Base-by-base conservation (phyloP, 2,888 invertebrate genomes). In the Schizaphis graminum region DNA sequence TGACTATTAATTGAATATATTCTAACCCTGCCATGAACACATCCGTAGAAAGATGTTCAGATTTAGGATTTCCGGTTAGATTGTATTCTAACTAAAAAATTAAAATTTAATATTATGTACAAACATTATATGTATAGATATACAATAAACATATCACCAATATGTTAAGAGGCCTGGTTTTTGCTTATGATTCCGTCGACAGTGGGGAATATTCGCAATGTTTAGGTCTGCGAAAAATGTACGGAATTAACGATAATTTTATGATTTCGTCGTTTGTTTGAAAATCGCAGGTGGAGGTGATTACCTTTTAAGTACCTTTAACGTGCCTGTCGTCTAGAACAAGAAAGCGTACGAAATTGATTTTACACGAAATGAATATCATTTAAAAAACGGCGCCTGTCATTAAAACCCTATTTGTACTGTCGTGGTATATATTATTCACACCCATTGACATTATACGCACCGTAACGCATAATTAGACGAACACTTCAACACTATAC, bases 321-420 rank as follows among this genome's bases (percentile, higher is more conserved):
- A 35, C 35, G 21, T 8, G 77, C 24, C 77, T 35, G 77, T 21
- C 35, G 77, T 35, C 77, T 77, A 11, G 16, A 35, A n/a, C 8
- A 21, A 77, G 77, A 77, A 67, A 77, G 77, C 35, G 21, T 21
- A 77, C 35, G 35, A 21, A 77, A 77, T 77, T 8, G 77, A 77
- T 77, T 77, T 77, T 77, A 77, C 67, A 13, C 21, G 77, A 77
- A 67, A 77, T 35, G 77, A 77, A 77, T 77, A 77, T 77, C 77
- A 21, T 3, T 77, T 77, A 77, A 35, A 77, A 77, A 77, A 41
- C 77, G 77, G 35, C 77, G 77, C 77, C 77, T 77, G 35, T 77
- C 77, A 35, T 77, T 77, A 77, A 77, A 77, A 35, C 77, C 21
- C 35, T 77, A 77, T 77, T 77, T 21, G 77, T 35, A 16, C 21